These are phyloP conservation scores for Megaceryle alcyon DNA, from an alignment of 2,797 vertebrate species.

Conservation along the genomic window DNA sequence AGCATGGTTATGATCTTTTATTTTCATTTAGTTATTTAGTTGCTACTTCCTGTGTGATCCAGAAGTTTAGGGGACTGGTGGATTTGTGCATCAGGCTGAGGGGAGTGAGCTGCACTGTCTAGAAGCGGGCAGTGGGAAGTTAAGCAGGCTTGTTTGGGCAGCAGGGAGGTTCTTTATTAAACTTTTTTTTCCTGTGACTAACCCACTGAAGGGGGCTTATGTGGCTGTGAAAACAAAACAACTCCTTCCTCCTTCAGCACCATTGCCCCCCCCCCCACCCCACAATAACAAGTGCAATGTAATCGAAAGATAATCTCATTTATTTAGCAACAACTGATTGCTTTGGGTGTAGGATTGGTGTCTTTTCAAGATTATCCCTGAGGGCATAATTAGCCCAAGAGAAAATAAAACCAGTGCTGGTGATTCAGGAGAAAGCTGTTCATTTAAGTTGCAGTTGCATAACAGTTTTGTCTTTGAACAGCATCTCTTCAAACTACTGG, in stretches of 20 bases:
- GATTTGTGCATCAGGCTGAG: neutral
- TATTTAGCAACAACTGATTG: neutral
- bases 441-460: neutral
- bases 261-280: neutral
- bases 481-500: neutral
- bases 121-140: neutral
- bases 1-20: neutral
- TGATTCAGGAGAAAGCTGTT: neutral
- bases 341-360: neutral
- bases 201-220: neutral
- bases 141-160: neutral
- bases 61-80: neutral
- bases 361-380: neutral
- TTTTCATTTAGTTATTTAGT: neutral
- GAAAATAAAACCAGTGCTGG: neutral
- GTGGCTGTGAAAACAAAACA: neutral
- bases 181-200: neutral
- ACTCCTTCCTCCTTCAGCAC: neutral
- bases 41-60: neutral
- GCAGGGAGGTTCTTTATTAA: neutral
- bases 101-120: neutral
- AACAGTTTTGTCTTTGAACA: neutral
- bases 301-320: neutral
- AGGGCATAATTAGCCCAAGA: slow-evolving; percentile 27
- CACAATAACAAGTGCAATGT: neutral